Evolutionary conservation across 2,797 vertebrate species (phyloP).

Genomic region (Zonotrichia albicollis): DNA sequence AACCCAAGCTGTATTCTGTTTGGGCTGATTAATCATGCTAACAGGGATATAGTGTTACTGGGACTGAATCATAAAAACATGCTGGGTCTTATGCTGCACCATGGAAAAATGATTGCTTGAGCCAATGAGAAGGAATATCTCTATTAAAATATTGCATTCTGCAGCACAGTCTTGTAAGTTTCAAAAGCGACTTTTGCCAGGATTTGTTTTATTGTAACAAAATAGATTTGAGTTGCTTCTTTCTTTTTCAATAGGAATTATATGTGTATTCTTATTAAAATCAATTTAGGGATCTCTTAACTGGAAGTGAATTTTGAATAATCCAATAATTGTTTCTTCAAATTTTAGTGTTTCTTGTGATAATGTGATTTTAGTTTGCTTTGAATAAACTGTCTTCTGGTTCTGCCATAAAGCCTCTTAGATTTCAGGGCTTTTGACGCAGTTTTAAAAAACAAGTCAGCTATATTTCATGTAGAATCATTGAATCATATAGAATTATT

Average conservation of each 20-base stretch:
- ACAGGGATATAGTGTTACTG: not conserved
- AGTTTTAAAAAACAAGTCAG: not conserved
- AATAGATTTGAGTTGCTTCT: fast-evolving
- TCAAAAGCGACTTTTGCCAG: not conserved
- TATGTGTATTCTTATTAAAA: not conserved
- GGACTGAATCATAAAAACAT: not conserved
- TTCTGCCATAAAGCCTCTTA: not conserved
- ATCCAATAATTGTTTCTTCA: not conserved
- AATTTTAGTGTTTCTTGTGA: not conserved
- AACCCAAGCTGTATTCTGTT: slow-evolving; percentile 17
- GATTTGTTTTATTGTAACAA: not conserved
- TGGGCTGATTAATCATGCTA: slow-evolving; percentile 40
- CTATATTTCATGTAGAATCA: not conserved
- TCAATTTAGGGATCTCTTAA: not conserved
- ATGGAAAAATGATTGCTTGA: not conserved
- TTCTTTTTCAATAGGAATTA: not conserved
- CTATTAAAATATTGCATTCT: not conserved
- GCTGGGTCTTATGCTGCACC: not conserved
- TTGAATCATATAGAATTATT: not conserved
- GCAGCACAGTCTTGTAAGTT: not conserved
- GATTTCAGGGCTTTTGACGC: not conserved
- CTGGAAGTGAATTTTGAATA: not conserved
- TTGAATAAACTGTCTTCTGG: not conserved
- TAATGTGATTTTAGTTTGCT: not conserved
- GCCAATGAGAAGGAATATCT: not conserved